Evolutionary conservation across 2,113 vertebrate genomes (phyloP).

Genomic region (Corythornis cristatus): DNA sequence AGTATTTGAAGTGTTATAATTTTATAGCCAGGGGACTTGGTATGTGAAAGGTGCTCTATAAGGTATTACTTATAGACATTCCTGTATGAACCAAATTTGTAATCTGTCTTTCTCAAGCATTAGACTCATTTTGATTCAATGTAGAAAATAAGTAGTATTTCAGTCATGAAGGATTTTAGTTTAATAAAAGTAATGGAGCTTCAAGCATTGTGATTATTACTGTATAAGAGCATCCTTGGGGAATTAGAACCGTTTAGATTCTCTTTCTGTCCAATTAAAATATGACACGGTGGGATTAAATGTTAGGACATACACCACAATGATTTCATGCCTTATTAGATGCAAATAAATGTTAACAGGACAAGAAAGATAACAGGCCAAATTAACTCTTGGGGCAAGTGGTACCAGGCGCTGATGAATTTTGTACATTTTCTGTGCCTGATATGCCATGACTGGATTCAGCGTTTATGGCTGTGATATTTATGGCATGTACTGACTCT

Average conservation of each 20-base stretch:
- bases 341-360: constrained; percentile 48
- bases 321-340: constrained; percentile 54
- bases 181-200: constrained; percentile 59
- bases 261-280: constrained; percentile 53
- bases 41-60: background rate
- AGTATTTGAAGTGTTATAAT: background rate
- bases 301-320: constrained; percentile 35
- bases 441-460: background rate
- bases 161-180: constrained; percentile 31
- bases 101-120: constrained; percentile 31
- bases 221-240: constrained; percentile 33
- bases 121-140: constrained; percentile 48
- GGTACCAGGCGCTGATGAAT: background rate
- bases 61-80: background rate
- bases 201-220: constrained; percentile 48
- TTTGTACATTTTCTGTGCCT: background rate
- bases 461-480: background rate
- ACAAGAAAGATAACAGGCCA: constrained; percentile 11
- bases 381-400: constrained; percentile 18
- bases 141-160: constrained; percentile 56
- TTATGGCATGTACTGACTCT: background rate
- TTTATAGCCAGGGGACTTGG: background rate
- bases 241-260: constrained; percentile 3
- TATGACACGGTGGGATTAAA: constrained; percentile 29
- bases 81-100: constrained; percentile 11